Base-by-base conservation (phyloP, 1,140 invertebrate species). In the Brachionus sp. region DNA sequence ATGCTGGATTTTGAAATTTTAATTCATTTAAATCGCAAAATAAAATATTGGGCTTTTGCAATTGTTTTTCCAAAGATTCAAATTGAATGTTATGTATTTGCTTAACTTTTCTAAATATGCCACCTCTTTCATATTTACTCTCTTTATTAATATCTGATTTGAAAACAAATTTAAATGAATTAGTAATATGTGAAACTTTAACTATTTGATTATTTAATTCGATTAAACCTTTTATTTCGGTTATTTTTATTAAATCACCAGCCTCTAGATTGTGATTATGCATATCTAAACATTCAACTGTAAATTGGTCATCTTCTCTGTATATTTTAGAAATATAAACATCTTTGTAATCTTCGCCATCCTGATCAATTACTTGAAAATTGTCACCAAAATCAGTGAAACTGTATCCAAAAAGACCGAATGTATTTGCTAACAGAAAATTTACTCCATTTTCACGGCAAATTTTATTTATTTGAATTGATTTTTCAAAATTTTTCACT, bases 371-470 rank as follows among this genome's bases (percentile, higher is more conserved):
- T 1, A 89, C 87, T 80, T 89, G 86, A 87, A 90, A 90, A 13
- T 85, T 82, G 62, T 87, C 86, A 7, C 89, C 89, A 87, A 89
- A 89, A 83, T 90, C 89, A 86, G 85, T 86, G 84, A 89, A 90
- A 9, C 84, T 84, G 62, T 85, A 84, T 66, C 85, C 84, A 84
- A 88, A 88, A n/a, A 90, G 84, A n/a, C 89, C 89, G 86, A 84
- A 87, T 4, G 88, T 87, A 86, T 89, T 88, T 33, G 85, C 85
- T 33, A 84, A 84, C 5, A 90, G 86, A 84, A 89, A 88, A 88
- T 89, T 64, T 29, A 50, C 62, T 37, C 23, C 37, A 42, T 62
- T 78, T 16, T 57, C 39, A 13, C 42, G 39, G 7, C 62, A 82
- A 4, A 84, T 5, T 50, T 66, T 10, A 13, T 70, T 84, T 16